A percentile compares a stretch with the other conserved stretches of the same genome.
phyloP scores from a whole-genome alignment of 2,888 invertebrate genomes.

The Acrobasis consociella region DNA sequence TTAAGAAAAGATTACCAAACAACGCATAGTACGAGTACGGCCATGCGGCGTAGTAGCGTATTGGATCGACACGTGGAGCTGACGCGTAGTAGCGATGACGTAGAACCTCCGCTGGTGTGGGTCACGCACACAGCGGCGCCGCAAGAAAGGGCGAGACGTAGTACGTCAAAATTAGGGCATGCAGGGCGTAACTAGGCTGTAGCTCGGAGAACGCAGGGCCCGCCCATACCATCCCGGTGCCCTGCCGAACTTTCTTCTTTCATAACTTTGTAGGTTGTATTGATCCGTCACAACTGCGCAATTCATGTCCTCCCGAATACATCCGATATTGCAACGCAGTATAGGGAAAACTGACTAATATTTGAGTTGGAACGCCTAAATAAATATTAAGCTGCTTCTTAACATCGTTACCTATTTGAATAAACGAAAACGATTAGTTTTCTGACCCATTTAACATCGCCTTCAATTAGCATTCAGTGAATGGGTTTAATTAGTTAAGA shows the following conservation, averaged over 20 bases:
- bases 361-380: slow-evolving; percentile 23
- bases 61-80: slow-evolving; percentile 18
- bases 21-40: slow-evolving; percentile 17
- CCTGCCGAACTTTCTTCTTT: slow-evolving; percentile 80
- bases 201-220: slow-evolving; percentile 71
- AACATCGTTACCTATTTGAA: not conserved
- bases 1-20: slow-evolving; percentile 24
- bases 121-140: slow-evolving; percentile 57
- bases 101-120: slow-evolving; percentile 25
- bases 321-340: slow-evolving; percentile 58
- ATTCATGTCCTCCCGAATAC: slow-evolving; percentile 70
- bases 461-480: not conserved
- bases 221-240: slow-evolving; percentile 76
- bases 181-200: slow-evolving; percentile 80
- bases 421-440: not conserved
- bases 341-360: slow-evolving; percentile 41
- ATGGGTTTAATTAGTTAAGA: not conserved
- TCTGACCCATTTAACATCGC: not conserved
- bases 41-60: slow-evolving; percentile 17
- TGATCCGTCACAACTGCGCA: slow-evolving; percentile 81
- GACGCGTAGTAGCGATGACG: slow-evolving; percentile 23
- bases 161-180: slow-evolving; percentile 80
- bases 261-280: slow-evolving; percentile 80
- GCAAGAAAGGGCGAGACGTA: slow-evolving; percentile 54
- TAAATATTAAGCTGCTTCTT: slow-evolving; percentile 22